Conservation (phyloP, 2,113 vertebrate genomes). For the Paracanthobrama guichenoti region DNA sequence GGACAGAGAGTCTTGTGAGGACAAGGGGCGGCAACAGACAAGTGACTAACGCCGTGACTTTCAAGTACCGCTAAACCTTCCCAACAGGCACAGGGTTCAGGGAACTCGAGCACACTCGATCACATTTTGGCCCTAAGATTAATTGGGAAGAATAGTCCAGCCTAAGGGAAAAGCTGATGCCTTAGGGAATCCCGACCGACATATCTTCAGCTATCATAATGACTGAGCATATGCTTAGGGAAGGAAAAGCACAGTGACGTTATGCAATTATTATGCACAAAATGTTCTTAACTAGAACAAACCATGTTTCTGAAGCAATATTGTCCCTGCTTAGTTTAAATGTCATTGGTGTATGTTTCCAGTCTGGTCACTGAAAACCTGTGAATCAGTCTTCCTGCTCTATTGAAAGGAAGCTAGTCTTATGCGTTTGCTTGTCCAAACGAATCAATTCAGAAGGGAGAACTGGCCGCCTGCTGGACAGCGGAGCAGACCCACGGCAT, state of each 20-base stretch:
- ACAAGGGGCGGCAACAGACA: constrained; percentile 4
- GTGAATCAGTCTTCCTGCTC: not conserved
- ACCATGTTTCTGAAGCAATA: not conserved
- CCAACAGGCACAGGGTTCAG: constrained; percentile 16
- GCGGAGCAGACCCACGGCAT: not conserved
- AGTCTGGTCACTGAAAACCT: not conserved
- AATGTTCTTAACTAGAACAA: not conserved
- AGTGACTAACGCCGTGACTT: constrained; percentile 3
- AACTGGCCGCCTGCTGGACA: not conserved
- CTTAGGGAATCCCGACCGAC: constrained; percentile 20
- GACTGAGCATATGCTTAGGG: not conserved
- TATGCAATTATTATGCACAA: not conserved
- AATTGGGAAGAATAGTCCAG: constrained; percentile 2
- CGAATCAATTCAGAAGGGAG: constrained; percentile 4
- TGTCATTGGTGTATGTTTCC: not conserved
- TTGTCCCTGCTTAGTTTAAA: not conserved
- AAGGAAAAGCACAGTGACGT: not conserved
- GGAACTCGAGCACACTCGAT: not conserved
- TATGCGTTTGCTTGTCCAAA: not conserved
- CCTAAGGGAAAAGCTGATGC: not conserved
- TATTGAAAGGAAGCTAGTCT: not conserved
- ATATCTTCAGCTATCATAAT: not conserved
- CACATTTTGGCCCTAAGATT: not conserved
- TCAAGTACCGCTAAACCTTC: constrained; percentile 1
- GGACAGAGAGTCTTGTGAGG: not conserved